Conservation (phyloP, 1,140 invertebrate genomes). For the Leptinotarsa texana region DNA sequence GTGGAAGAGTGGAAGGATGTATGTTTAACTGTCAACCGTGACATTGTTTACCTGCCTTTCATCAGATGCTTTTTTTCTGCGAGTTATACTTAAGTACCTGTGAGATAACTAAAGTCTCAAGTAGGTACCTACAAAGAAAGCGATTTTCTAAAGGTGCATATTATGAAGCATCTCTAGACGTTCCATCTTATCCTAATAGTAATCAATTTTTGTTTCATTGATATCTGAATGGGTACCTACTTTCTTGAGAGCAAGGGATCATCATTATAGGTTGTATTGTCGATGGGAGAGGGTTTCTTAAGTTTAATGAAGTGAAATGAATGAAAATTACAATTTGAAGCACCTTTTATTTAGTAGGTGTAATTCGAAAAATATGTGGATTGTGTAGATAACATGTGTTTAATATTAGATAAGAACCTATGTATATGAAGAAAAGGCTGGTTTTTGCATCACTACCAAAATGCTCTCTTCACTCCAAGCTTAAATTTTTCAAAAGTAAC, state of each 20-base stretch:
- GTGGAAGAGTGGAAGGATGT: background rate
- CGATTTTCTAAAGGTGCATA: slow-evolving; percentile 7
- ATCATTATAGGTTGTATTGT: too few species aligned
- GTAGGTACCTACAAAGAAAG: background rate
- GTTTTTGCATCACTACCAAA: too few species aligned
- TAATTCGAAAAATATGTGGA: too few species aligned
- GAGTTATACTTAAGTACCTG: background rate
- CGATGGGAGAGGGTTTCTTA: too few species aligned
- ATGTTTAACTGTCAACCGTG: background rate
- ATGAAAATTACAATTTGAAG: too few species aligned
- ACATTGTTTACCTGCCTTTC: background rate
- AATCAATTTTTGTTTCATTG: slow-evolving; percentile 8
- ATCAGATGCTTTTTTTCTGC: background rate
- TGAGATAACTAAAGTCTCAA: background rate
- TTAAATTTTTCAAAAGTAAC: too few species aligned
- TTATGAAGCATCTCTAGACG: background rate
- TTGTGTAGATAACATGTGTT: too few species aligned
- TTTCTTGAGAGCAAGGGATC: background rate
- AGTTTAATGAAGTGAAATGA: too few species aligned
- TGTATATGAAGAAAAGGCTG: too few species aligned
- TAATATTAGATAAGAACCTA: too few species aligned
- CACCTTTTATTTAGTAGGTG: too few species aligned
- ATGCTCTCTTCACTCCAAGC: too few species aligned
- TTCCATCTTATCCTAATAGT: background rate
- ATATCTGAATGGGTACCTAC: slow-evolving; percentile 1